Evolutionary conservation across 64 coral and sea anemone species (phyloP).

Genomic region (Hydrozoanthus tunicans): DNA sequence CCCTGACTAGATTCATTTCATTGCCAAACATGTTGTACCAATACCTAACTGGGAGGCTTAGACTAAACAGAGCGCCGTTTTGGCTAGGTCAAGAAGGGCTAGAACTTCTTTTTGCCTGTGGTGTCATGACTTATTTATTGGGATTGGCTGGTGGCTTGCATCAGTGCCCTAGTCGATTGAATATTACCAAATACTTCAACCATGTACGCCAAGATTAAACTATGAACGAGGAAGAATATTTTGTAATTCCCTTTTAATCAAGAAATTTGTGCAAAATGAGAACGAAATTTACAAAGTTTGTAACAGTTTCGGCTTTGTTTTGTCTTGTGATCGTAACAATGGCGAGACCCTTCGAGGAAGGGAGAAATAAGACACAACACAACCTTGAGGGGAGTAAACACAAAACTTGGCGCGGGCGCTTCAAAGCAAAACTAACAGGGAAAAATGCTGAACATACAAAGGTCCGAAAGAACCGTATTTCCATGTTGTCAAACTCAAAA

Average conservation of each 20-base stretch:
- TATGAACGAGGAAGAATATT: constrained; percentile 1
- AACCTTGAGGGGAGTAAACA: constrained; percentile 5
- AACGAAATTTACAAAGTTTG: constrained; percentile 3
- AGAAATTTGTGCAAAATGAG: constrained; percentile 24
- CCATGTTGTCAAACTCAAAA: constrained; percentile 39
- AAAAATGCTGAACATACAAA: constrained; percentile 12
- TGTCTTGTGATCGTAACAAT: background rate
- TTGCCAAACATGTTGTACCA: too few relatives aligned
- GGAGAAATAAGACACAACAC: constrained; percentile 38
- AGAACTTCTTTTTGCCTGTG: constrained; percentile 23
- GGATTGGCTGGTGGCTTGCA: background rate
- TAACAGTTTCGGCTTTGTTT: constrained; percentile 40
- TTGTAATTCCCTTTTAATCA: constrained; percentile 24
- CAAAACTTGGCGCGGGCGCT: background rate
- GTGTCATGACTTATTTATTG: constrained; percentile 50
- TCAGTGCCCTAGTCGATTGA: background rate
- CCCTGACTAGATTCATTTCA: background rate
- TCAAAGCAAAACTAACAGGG: background rate
- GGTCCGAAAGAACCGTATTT: constrained; percentile 19
- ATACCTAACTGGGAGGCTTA: background rate
- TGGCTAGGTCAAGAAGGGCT: background rate
- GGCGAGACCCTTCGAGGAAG: constrained; percentile 23
- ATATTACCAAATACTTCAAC: constrained; percentile 62
- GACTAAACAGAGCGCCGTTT: constrained; percentile 33
- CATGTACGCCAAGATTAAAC: constrained; percentile 32